These are phyloP conservation scores for Sebastes schlegelii DNA, from an alignment of 2,113 vertebrate species.

Conservation along the genomic window DNA sequence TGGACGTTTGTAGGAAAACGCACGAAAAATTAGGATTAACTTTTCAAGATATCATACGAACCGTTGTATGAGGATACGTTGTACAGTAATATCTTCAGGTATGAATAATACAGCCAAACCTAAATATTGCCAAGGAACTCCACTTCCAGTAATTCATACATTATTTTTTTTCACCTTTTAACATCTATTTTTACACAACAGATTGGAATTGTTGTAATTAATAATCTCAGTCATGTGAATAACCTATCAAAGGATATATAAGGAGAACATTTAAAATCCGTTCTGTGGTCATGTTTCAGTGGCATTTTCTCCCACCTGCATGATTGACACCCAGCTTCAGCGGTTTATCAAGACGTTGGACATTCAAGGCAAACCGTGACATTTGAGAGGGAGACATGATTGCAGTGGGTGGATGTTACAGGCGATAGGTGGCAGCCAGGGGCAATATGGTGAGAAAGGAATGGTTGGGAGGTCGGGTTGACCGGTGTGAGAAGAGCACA, in stretches of 20 bases:
- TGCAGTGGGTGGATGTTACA: constrained; percentile 24
- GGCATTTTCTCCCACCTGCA: constrained; percentile 14
- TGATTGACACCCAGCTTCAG: not conserved
- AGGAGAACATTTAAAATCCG: not conserved
- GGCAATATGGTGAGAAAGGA: constrained; percentile 8
- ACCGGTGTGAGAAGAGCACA: constrained; percentile 11
- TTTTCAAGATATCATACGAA: too few species aligned
- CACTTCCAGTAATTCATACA: not conserved
- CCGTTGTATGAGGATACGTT: too few species aligned
- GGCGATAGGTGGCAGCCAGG: constrained; percentile 8
- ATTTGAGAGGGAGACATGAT: constrained; percentile 35
- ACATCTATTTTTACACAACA: not conserved
- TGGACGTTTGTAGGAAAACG: too few species aligned
- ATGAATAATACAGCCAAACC: not conserved
- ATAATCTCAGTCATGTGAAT: not conserved
- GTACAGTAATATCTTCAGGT: not conserved
- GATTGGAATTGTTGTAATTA: not conserved
- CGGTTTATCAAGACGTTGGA: constrained; percentile 10
- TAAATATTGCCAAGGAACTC: not conserved
- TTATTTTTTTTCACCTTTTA: not conserved
- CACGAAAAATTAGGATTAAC: too few species aligned
- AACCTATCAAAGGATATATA: not conserved
- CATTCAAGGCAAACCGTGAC: constrained; percentile 34
- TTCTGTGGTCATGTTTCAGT: constrained; percentile 1
- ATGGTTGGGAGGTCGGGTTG: not conserved